These are phyloP conservation scores for Rafetus swinhoei DNA, from an alignment of 2,113 vertebrate genomes.

Conservation along the genomic window DNA sequence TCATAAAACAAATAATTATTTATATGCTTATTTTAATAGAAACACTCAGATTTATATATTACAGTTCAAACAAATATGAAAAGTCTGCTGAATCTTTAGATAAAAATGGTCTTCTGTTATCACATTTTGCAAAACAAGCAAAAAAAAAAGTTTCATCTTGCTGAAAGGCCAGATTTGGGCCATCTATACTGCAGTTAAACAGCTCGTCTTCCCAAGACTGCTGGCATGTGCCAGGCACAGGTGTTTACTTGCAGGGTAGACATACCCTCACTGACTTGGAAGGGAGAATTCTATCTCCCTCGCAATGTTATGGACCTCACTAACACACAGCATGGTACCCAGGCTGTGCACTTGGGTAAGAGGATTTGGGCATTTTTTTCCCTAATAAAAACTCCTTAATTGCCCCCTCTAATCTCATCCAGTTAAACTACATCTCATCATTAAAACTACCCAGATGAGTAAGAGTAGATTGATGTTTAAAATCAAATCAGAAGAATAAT, in stretches of 20 bases:
- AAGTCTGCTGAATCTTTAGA: not conserved
- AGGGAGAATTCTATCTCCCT: not conserved
- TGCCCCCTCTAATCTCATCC: not conserved
- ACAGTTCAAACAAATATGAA: not conserved
- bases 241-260: not conserved
- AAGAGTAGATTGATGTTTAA: not conserved
- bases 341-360: not conserved
- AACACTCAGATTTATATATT: not conserved
- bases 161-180: not conserved
- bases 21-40: slow-evolving; percentile 14
- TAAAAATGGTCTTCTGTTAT: not conserved
- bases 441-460: not conserved
- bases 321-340: not conserved
- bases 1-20: not conserved
- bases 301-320: not conserved
- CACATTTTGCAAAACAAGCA: not conserved
- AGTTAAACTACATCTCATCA: not conserved
- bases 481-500: not conserved
- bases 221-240: not conserved
- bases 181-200: not conserved
- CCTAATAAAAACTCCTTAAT: not conserved
- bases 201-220: not conserved
- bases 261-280: not conserved
- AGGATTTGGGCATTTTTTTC: not conserved
- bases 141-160: not conserved